A percentile compares a stretch with the other conserved stretches of the same genome.
phyloP scores from a whole-genome alignment of 2,888 invertebrate species.

The Sialis fuliginosa region DNA sequence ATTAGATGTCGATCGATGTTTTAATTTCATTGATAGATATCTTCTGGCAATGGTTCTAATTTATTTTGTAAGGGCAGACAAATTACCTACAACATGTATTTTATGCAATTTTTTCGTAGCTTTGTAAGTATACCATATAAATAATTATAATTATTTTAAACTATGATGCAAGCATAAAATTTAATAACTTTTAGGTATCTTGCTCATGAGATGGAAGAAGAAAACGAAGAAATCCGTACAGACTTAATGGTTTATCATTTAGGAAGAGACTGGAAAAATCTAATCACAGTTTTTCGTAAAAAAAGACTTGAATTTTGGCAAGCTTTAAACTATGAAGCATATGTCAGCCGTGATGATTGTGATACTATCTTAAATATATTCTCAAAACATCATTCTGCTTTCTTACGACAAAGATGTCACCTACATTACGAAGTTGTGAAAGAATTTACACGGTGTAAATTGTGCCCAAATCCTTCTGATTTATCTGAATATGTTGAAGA shows the following conservation, averaged over 20 bases:
- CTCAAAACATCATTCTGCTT: too few relatives aligned
- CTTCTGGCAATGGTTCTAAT: constrained; percentile 35
- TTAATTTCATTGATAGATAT: constrained; percentile 34
- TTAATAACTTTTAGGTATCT: constrained; percentile 21
- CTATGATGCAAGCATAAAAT: background rate
- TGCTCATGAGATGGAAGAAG: constrained; percentile 40
- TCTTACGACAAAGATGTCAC: too few relatives aligned
- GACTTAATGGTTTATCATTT: constrained; percentile 24
- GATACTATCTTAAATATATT: too few relatives aligned
- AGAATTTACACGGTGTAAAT: too few relatives aligned
- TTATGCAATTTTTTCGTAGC: constrained; percentile 32
- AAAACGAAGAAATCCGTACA: constrained; percentile 30
- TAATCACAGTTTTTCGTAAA: too few relatives aligned
- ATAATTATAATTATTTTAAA: background rate
- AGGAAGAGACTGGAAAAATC: constrained; percentile 19
- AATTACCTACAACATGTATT: constrained; percentile 26
- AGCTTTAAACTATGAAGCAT: too few relatives aligned
- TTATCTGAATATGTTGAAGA: too few relatives aligned
- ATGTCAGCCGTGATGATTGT: too few relatives aligned
- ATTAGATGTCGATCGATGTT: constrained; percentile 27
- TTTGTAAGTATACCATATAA: constrained; percentile 25
- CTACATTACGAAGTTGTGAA: too few relatives aligned
- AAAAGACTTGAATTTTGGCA: too few relatives aligned
- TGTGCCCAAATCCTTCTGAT: too few relatives aligned
- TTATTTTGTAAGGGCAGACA: constrained; percentile 32